phyloP scores from a whole-genome alignment of 2,888 invertebrate species.

The Limnephilus marmoratus region DNA sequence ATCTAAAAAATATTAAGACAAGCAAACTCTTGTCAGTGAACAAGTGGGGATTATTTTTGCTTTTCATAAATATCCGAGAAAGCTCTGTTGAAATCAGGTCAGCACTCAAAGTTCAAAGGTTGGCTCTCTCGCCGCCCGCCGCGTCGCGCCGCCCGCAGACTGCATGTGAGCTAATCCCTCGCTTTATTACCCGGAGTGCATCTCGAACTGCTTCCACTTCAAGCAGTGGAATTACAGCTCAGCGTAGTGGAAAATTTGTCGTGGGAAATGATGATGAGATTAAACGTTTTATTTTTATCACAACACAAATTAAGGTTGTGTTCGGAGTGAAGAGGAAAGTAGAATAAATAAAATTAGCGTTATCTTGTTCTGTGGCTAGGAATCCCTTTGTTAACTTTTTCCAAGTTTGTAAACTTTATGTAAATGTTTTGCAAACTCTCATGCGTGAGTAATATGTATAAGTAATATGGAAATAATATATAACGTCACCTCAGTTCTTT shows the following conservation, averaged over 20 bases:
- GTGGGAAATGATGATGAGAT: not conserved
- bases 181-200: not conserved
- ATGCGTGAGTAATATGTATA: too few species aligned
- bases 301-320: not conserved
- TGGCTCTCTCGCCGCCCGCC: not conserved
- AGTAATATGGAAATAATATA: too few species aligned
- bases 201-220: not conserved
- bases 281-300: not conserved
- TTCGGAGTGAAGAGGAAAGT: not conserved
- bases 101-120: not conserved
- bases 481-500: too few species aligned
- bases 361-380: not conserved
- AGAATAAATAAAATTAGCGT: not conserved
- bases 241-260: not conserved
- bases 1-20: not conserved
- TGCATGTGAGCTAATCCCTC: not conserved
- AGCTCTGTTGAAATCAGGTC: not conserved
- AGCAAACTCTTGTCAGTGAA: not conserved
- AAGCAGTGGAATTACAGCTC: not conserved
- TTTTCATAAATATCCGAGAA: not conserved
- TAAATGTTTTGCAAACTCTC: not conserved
- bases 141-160: not conserved
- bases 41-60: not conserved
- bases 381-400: not conserved
- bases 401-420: too few species aligned